Evolutionary conservation across 2,113 vertebrate genomes (phyloP), one percentile per base, ranked within the genome.

Genomic region (Cynopterus brachyotis): DNA sequence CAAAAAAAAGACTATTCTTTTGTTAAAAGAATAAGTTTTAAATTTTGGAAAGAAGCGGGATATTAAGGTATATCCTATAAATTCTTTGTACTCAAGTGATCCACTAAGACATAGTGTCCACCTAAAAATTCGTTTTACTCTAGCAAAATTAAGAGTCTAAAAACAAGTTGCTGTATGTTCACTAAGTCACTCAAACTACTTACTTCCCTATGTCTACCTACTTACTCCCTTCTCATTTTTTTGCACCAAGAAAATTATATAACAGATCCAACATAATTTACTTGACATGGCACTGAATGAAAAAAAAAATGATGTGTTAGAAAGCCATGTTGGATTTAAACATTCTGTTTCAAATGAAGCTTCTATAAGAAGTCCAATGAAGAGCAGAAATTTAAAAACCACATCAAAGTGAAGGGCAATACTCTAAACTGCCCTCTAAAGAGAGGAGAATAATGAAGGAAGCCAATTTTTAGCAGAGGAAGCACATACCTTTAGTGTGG

Each of bases 281-380:
- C 37, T 85, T 92, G 67, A 86, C 92, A 93, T 60, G 57, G 87
- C 62, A 96, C 0, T 82, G 55, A 93, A 86, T 97, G 83, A 59
- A 97, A 97, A 94, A 72, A 97, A 97, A 98, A 97, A 97, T 0
- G 9, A 94, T 86, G 97, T 95, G 96, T 72, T 82, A 97, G 55
- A 94, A 79, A 96, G 81, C 87, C 85, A 57, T 81, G 15, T 30
- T 69, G 85, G 80, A 92, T 94, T 82, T 73, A 82, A 88, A 93
- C 22, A 94, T 35, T 97, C 97, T 98, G 98, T 82, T 98, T 97
- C 94, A 45, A 97, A 97, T 96, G 86, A 97, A 98, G 45, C 87
- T 87, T 97, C 97, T 91, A 88, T 72, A 80, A 93, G 97, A 96
- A 98, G 80, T 94, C 64, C 95, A 59, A 9, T 11, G 83, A 96